phyloP scores from a whole-genome alignment of 2,113 vertebrate genomes.

The Stomatorhinus ivindoensis region DNA sequence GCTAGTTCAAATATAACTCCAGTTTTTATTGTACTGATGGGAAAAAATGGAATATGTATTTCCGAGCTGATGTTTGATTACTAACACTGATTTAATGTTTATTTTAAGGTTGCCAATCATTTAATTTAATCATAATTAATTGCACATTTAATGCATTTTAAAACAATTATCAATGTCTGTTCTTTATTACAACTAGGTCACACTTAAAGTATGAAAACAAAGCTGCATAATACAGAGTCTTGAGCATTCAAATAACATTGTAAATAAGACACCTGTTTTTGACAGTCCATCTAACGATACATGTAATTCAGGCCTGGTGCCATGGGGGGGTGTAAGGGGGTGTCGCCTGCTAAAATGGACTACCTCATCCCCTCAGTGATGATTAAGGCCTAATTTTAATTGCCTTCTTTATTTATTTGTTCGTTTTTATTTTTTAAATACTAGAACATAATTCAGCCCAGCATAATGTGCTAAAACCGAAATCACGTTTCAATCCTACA shows the following conservation, averaged over 20 bases:
- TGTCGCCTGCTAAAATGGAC: not conserved
- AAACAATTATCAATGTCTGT: not conserved
- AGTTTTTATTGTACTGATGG: not conserved
- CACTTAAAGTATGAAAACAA: not conserved
- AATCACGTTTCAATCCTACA: no score
- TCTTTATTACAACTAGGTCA: not conserved
- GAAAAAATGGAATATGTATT: not conserved
- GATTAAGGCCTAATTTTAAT: not conserved
- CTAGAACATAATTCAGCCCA: not conserved
- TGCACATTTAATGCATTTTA: not conserved
- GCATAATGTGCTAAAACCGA: not conserved
- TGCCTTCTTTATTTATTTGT: not conserved
- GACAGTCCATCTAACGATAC: not conserved
- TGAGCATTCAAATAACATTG: not conserved
- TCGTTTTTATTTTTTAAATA: not conserved
- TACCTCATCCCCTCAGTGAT: not conserved
- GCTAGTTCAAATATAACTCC: not conserved
- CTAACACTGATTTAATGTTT: not conserved
- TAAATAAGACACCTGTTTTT: not conserved
- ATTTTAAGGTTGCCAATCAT: not conserved
- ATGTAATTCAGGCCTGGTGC: not conserved
- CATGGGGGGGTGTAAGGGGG: no score
- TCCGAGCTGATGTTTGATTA: not conserved
- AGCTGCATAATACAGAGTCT: not conserved
- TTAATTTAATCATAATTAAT: not conserved